A percentile compares a stretch with the other conserved stretches of the same genome.
Conservation (phyloP, 2,113 vertebrate species). For the Odontophorus gujanensis region DNA sequence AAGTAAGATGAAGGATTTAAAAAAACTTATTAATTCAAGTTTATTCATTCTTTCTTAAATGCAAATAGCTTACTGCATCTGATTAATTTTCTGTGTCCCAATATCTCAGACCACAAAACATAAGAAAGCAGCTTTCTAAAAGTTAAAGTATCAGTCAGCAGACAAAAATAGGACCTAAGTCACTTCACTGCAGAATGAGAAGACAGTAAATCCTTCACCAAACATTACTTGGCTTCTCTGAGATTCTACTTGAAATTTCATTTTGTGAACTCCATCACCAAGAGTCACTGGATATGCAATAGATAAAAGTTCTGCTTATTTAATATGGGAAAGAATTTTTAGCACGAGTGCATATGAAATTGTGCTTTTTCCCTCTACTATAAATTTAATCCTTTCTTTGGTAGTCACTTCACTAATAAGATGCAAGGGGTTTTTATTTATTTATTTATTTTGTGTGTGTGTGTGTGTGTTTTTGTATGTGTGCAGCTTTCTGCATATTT, state of each 20-base stretch:
- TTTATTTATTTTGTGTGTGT: not conserved
- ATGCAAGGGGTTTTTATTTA: not conserved
- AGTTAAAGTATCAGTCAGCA: not conserved
- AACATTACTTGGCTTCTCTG: not conserved
- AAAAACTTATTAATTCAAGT: not conserved
- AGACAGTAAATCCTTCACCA: not conserved
- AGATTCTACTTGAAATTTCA: not conserved
- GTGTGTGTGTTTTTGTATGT: too few relatives aligned
- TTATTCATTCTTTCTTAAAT: accelerated
- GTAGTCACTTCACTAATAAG: not conserved
- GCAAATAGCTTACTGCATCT: not conserved
- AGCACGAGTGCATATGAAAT: not conserved
- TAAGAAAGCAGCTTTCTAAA: not conserved
- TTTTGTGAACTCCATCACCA: not conserved
- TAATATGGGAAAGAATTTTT: not conserved
- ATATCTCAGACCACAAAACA: not conserved
- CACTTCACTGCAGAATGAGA: not conserved
- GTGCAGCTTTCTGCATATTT: not conserved
- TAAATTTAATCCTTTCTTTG: not conserved
- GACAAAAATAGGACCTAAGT: not conserved
- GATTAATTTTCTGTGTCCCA: not conserved
- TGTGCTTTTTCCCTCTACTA: not conserved
- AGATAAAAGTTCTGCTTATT: not conserved
- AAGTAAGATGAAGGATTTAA: not conserved
- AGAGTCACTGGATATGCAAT: not conserved